A percentile compares a stretch with the other conserved stretches of the same genome.
Conservation (phyloP, 1,140 invertebrate genomes). For the Drosophila bocki region DNA sequence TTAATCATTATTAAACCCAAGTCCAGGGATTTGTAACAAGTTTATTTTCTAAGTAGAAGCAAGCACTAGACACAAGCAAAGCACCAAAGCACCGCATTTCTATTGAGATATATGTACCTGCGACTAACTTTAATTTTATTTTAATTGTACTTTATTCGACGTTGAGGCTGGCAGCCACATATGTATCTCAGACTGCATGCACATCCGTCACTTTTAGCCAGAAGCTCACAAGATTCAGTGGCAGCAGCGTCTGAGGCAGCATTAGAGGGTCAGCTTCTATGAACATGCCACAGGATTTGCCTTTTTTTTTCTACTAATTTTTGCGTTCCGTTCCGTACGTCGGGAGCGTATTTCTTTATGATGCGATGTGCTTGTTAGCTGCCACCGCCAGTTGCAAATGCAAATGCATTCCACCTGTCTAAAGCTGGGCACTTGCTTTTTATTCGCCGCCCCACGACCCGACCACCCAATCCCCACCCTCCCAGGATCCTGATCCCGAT, state of each 20-base stretch:
- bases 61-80: slow-evolving; percentile 19
- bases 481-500: slow-evolving; percentile 8
- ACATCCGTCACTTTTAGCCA: slow-evolving; percentile 15
- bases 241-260: slow-evolving; percentile 18
- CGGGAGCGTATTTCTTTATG: slow-evolving; percentile 62
- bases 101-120: slow-evolving; percentile 29
- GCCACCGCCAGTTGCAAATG: slow-evolving; percentile 61
- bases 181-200: slow-evolving; percentile 20
- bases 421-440: slow-evolving; percentile 77
- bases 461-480: neutral
- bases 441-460: slow-evolving; percentile 11
- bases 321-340: slow-evolving; percentile 48
- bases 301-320: slow-evolving; percentile 48
- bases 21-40: neutral
- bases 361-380: slow-evolving; percentile 77
- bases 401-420: slow-evolving; percentile 71
- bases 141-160: slow-evolving; percentile 71
- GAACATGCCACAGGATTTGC: slow-evolving; percentile 40
- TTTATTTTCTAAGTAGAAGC: neutral
- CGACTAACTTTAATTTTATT: slow-evolving; percentile 49
- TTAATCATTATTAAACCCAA: neutral
- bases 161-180: slow-evolving; percentile 27
- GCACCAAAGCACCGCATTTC: slow-evolving; percentile 48
- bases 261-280: slow-evolving; percentile 58
- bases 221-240: slow-evolving; percentile 27